Conservation (phyloP, 2,113 vertebrate genomes). For the Hiodon tergisus region DNA sequence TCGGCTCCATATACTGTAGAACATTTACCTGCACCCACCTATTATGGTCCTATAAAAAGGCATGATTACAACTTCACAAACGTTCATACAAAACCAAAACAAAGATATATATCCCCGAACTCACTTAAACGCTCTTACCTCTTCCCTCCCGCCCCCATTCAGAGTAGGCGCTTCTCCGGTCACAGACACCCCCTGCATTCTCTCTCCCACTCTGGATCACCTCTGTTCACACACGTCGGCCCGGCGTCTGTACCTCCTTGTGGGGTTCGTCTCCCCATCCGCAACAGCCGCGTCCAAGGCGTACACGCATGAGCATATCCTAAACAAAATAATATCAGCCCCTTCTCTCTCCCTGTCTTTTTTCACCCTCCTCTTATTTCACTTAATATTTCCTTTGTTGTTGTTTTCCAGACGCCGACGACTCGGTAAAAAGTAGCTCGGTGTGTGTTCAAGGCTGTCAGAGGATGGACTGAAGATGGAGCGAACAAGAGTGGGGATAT, state of each 20-base stretch:
- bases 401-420: slow-evolving; percentile 1
- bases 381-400: not conserved
- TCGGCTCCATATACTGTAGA: no score
- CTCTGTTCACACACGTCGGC: slow-evolving; percentile 31
- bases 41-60: not conserved
- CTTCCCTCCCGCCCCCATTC: slow-evolving; percentile 41
- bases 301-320: slow-evolving; percentile 15
- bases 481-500: slow-evolving; percentile 2
- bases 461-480: not conserved
- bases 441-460: not conserved
- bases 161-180: slow-evolving; percentile 45
- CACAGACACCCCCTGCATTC: slow-evolving; percentile 48
- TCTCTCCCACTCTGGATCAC: slow-evolving; percentile 29
- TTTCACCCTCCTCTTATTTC: not conserved
- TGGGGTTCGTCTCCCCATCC: slow-evolving; percentile 38
- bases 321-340: slow-evolving; percentile 1
- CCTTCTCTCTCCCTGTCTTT: not conserved
- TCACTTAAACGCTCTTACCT: slow-evolving; percentile 33
- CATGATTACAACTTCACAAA: not conserved
- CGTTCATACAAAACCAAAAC: not conserved
- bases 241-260: slow-evolving; percentile 33
- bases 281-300: slow-evolving; percentile 11
- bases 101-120: slow-evolving; percentile 15
- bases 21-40: no score
- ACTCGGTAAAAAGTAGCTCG: not conserved